These are phyloP conservation scores for Lepisosteus oculatus DNA, from an alignment of 2,113 vertebrate genomes.

Conservation along the genomic window DNA sequence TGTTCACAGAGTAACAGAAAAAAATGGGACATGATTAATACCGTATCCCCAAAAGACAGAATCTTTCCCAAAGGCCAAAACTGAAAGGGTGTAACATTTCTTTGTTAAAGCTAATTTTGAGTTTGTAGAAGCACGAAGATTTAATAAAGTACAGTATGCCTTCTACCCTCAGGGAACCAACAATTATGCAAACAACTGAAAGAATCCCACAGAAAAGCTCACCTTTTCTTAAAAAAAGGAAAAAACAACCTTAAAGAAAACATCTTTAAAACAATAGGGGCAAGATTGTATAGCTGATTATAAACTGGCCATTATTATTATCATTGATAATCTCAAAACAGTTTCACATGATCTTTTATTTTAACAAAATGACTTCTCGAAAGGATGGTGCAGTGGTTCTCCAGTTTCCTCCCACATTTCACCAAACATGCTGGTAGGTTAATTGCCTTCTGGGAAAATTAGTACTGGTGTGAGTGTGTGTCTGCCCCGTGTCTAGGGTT, in stretches of 20 bases:
- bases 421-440: no score
- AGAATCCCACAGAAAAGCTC: background rate
- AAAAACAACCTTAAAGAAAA: background rate
- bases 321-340: background rate
- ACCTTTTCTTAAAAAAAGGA: background rate
- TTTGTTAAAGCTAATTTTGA: conserved; percentile 20
- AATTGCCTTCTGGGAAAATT: no score
- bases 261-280: background rate
- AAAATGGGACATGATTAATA: conserved; percentile 5
- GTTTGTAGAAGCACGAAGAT: conserved; percentile 15
- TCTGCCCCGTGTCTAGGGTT: no score
- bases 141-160: conserved; percentile 8
- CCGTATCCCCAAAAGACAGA: background rate
- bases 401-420: no score
- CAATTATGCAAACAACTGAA: conserved; percentile 10
- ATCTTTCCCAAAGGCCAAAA: conserved; percentile 9
- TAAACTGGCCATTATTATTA: background rate
- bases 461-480: no score
- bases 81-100: conserved; percentile 17
- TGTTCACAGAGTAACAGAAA: no score
- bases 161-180: conserved; percentile 2
- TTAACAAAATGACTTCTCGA: background rate
- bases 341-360: background rate
- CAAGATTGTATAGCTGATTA: background rate
- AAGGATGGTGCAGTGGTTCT: no score